A percentile compares a stretch with the other conserved stretches of the same genome.
These are phyloP conservation scores for Trachymyrmex cornetzi DNA, from an alignment of 1,140 invertebrate genomes.

Conservation along the genomic window DNA sequence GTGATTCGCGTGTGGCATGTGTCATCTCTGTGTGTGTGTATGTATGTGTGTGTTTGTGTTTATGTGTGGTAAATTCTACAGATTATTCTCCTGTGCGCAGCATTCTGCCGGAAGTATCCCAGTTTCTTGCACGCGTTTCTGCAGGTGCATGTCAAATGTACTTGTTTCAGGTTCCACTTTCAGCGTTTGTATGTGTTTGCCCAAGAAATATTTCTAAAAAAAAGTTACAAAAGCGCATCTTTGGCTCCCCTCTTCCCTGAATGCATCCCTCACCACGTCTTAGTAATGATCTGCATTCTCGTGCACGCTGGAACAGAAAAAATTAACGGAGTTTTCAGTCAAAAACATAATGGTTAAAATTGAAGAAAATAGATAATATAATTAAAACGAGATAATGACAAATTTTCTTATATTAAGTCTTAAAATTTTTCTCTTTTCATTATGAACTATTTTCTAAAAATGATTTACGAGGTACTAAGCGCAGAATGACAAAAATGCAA, in stretches of 20 bases:
- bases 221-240: conserved; percentile 85
- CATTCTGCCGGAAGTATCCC: background rate
- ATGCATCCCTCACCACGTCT: conserved; percentile 72
- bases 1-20: conserved; percentile 38
- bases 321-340: background rate
- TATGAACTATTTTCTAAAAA: background rate
- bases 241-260: conserved; percentile 83
- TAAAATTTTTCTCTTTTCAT: background rate
- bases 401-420: conserved; percentile 11
- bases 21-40: background rate
- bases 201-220: conserved; percentile 83
- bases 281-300: conserved; percentile 85
- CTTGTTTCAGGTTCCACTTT: conserved; percentile 70
- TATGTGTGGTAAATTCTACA: conserved; percentile 11
- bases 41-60: background rate
- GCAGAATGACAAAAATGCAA: conserved; percentile 21
- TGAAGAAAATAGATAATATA: background rate
- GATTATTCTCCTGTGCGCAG: background rate
- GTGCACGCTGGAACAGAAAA: conserved; percentile 84
- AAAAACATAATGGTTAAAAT: background rate
- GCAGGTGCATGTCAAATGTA: conserved; percentile 59
- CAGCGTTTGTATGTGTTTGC: conserved; percentile 72
- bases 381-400: background rate
- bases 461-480: background rate
- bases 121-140: conserved; percentile 61